Evolutionary conservation across 1,140 invertebrate genomes (phyloP).

Genomic region (Euwallacea fornicatus): DNA sequence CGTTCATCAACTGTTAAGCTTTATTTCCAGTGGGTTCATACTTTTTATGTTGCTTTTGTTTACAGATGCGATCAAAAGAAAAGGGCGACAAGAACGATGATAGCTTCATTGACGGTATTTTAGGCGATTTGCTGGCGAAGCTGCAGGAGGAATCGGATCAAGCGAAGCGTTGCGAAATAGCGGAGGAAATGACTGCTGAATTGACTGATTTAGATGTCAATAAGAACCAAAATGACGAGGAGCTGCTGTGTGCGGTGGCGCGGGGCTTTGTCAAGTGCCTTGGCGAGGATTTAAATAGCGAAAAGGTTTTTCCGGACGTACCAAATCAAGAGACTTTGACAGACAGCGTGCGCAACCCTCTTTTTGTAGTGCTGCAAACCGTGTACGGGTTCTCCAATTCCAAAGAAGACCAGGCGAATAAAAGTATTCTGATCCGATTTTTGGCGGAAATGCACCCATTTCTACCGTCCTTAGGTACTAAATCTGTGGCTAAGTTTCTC

Average conservation of each 20-base stretch:
- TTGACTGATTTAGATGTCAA: slow-evolving; percentile 63
- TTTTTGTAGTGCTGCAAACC: slow-evolving; percentile 81
- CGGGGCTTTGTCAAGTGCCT: slow-evolving; percentile 60
- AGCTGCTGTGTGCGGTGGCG: slow-evolving; percentile 55
- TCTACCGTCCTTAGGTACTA: slow-evolving; percentile 64
- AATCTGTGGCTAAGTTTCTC: background rate
- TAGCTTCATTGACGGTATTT: slow-evolving; percentile 50
- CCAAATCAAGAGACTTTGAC: slow-evolving; percentile 61
- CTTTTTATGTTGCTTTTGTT: slow-evolving; percentile 48
- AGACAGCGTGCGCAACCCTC: slow-evolving; percentile 77
- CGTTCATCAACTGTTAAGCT: background rate
- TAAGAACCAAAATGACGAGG: slow-evolving; percentile 57
- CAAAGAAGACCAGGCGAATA: slow-evolving; percentile 75
- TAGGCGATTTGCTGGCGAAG: slow-evolving; percentile 41
- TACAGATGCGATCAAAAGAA: slow-evolving; percentile 58
- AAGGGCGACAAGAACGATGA: slow-evolving; percentile 54
- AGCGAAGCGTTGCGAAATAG: slow-evolving; percentile 67
- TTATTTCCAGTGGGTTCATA: background rate
- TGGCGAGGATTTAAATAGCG: slow-evolving; percentile 55
- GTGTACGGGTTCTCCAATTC: slow-evolving; percentile 65
- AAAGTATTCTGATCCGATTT: slow-evolving; percentile 71
- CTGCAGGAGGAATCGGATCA: slow-evolving; percentile 67
- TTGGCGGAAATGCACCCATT: slow-evolving; percentile 70
- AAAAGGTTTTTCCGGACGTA: slow-evolving; percentile 56
- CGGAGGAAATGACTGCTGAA: slow-evolving; percentile 71